These are phyloP conservation scores for Discoglossus pictus DNA, from an alignment of 2,797 vertebrate species.

Conservation along the genomic window DNA sequence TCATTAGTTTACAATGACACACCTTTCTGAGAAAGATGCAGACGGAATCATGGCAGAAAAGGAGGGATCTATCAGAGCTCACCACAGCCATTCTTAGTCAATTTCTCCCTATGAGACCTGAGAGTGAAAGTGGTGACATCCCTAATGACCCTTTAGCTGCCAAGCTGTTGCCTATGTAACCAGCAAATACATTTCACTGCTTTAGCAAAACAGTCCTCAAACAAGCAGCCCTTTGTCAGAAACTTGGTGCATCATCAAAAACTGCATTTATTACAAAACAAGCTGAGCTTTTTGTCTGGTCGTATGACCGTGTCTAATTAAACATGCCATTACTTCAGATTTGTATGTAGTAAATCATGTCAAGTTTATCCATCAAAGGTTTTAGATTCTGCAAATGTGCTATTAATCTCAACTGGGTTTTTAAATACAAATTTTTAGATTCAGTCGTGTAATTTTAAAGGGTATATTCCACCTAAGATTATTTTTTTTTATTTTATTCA, in stretches of 20 bases:
- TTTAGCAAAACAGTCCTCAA: slow-evolving; percentile 35
- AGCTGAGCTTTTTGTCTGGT: slow-evolving; percentile 21
- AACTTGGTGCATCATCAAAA: slow-evolving; percentile 33
- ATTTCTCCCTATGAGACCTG: not conserved
- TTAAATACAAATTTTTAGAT: no score
- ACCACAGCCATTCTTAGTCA: not conserved
- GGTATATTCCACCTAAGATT: no score
- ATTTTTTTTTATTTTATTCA: no score
- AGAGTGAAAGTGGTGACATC: slow-evolving; percentile 15
- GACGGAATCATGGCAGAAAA: no score
- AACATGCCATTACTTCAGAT: no score
- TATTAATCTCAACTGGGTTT: no score
- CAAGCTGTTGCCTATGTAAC: slow-evolving; percentile 13
- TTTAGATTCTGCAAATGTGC: no score
- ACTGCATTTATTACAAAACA: slow-evolving; percentile 42
- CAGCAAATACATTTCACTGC: slow-evolving; percentile 15
- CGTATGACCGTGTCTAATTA: slow-evolving; percentile 23
- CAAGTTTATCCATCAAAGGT: no score
- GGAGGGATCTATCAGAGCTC: not conserved
- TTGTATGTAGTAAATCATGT: no score
- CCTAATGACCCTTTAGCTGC: slow-evolving; percentile 28
- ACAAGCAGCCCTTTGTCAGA: slow-evolving; percentile 39
- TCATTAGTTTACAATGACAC: not conserved
- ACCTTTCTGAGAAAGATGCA: no score
- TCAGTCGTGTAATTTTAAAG: no score